Evolutionary conservation across 2,888 invertebrate genomes (phyloP), one percentile per base, ranked within the genome.

Genomic region (Minunthozetes semirufus): DNA sequence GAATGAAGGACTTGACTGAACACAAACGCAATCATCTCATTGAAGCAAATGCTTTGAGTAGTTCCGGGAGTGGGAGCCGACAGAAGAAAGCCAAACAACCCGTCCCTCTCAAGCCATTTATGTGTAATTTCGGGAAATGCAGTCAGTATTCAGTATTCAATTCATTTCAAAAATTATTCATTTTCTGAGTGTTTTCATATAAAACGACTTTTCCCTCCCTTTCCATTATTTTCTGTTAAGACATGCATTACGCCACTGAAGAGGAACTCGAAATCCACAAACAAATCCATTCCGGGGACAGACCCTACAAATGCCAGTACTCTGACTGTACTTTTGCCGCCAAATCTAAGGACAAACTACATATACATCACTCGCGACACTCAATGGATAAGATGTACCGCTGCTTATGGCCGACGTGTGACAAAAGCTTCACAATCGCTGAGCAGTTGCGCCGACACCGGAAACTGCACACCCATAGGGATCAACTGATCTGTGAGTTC

Each of bases 401-500:
- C 3, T 68, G 68, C n/a, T 13, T 68, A 11, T 68, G 68, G 68
- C 68, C 68, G 22, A 68, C 68, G 22, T 68, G 68, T 68, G 68
- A 68, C 22, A 68, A 68, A 19, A 68, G 68, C 19, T 68, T 68
- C 22, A 68, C 68, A 22, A 68, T 68, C 42, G 22, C 42, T 42
- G 68, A 68, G 42, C 68, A 68, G 22, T 22, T 68, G 19, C 19
- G 68, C 6, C n/a, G 68, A 68, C 68, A 68, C 22, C 5, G 46
- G 11, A 68, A 68, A 68, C 25, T 42, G 13, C 68, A 68, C 42
- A 68, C 68, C n/a, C 38, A 68, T 42, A 68, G 46, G n/a, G 22
- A 42, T 5, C 9, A 6, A 11, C n/a, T 68, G 8, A 42, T 68
- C 22, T 68, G 68, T 19, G 68, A 68, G 22, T 68, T 68, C 42